Base-by-base conservation (phyloP, 2,888 invertebrate genomes). In the Ochlodes sylvanus region DNA sequence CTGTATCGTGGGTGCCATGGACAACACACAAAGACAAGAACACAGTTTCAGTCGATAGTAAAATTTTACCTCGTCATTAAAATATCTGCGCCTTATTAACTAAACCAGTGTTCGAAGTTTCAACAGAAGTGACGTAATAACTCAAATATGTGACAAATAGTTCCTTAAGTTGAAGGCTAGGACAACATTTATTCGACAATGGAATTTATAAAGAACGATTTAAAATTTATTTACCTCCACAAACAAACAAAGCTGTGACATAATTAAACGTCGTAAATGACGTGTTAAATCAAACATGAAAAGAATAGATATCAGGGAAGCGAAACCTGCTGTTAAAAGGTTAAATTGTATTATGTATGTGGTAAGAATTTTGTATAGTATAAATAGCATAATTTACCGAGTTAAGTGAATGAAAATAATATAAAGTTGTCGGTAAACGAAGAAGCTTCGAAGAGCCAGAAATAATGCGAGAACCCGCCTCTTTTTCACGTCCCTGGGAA, bases 241-340 rank as follows among this genome's bases (percentile, higher is more conserved):
- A 38, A 42, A 55, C 9, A 55, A 63, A 62, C 38, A 27, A 27
- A 10, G 21, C 19, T 32, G 38, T 38, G 42, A 3, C 55, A 17
- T 63, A 55, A 56, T 63, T 63, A 63, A 34, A 63, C 54, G 42
- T 63, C 21, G 52, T 55, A 55, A 69, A 44, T 42, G 56, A 60
- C 27, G 65, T 54, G 64, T 70, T 63, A 76, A 74, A 66, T 76
- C 63, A 73, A 75, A 77, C 72, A 64, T 19, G 56, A 58, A 14
- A 14, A 9, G 27, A 34, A 47, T 61, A 50, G 47, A 44, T n/a
- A 17, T 4, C 61, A 61, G 61, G 7, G 61, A 50, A 34, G 17
- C 34, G 5, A 12, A 61, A 61, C 61, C 15, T 61, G 15, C 10
- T 14, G 27, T 38, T 12, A 38, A 47, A 47, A 15, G 44, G 17